phyloP scores from a whole-genome alignment of 2,888 invertebrate genomes.

The Formica aserva region DNA sequence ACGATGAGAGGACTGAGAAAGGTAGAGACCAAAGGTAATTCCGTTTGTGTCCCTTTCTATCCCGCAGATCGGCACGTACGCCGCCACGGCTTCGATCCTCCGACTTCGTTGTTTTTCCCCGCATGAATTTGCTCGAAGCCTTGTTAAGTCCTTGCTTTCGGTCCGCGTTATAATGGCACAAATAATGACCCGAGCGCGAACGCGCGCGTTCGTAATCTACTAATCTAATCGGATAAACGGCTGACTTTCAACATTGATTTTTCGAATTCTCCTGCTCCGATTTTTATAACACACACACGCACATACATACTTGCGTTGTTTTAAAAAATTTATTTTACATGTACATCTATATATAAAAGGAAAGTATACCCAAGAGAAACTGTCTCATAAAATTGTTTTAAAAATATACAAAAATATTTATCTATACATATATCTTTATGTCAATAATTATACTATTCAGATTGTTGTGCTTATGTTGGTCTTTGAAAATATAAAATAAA shows the following conservation, averaged over 20 bases:
- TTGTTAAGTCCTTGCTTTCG: constrained; percentile 72
- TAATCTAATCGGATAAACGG: constrained; percentile 29
- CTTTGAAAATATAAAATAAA: background rate
- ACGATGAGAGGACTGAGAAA: constrained; percentile 12
- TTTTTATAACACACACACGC: background rate
- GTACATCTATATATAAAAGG: background rate
- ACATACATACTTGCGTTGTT: background rate
- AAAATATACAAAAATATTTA: background rate
- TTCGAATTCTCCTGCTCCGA: background rate
- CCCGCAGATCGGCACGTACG: constrained; percentile 8
- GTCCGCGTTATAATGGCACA: constrained; percentile 37
- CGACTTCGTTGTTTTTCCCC: constrained; percentile 62
- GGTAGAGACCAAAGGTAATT: constrained; percentile 17
- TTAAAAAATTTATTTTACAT: background rate
- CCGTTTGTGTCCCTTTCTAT: constrained; percentile 36
- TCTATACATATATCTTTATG: background rate
- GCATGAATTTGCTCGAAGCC: constrained; percentile 70
- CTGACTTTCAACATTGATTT: constrained; percentile 10
- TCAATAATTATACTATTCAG: background rate
- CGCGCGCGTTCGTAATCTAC: constrained; percentile 4
- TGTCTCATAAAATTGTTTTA: background rate
- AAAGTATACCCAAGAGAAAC: background rate
- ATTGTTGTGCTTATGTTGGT: background rate
- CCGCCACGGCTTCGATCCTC: constrained; percentile 13
- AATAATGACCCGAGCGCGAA: constrained; percentile 27